phyloP scores from a whole-genome alignment of 2,888 invertebrate species.

The Euzetes globulus region DNA sequence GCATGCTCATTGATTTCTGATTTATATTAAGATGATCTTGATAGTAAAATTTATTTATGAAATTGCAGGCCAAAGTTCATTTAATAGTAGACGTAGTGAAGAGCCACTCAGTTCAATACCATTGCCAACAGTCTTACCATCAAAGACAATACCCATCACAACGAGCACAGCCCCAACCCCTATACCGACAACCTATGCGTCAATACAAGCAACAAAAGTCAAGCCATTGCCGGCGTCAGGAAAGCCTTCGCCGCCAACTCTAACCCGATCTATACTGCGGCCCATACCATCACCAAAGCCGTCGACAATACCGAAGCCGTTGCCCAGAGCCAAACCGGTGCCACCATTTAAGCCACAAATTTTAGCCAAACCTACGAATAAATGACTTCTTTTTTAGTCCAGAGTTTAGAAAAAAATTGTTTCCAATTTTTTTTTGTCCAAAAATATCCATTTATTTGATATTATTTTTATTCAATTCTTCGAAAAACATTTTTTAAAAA shows the following conservation, averaged over 20 bases:
- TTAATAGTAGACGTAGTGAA: not conserved
- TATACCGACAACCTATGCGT: not conserved
- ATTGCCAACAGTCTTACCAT: not conserved
- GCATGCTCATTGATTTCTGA: too few species aligned
- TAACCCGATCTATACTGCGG: not conserved
- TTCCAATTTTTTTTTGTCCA: too few species aligned
- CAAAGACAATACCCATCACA: not conserved
- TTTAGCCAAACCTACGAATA: not conserved
- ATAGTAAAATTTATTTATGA: not conserved
- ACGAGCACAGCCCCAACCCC: too few species aligned
- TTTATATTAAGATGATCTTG: not conserved
- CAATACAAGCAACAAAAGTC: not conserved
- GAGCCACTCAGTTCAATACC: not conserved
- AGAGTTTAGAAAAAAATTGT: not conserved
- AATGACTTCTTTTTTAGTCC: not conserved
- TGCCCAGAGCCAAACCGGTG: not conserved
- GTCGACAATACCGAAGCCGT: constrained; percentile 10
- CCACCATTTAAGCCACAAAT: constrained; percentile 3
- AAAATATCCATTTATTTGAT: too few species aligned
- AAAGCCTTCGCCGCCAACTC: not conserved
- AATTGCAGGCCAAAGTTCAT: not conserved
- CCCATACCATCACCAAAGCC: constrained; percentile 13
- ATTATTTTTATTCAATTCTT: too few species aligned
- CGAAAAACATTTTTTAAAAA: too few species aligned
- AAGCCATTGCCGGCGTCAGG: not conserved